These are phyloP conservation scores for Blastobasis lacticolella DNA, from an alignment of 2,888 invertebrate species.

Conservation along the genomic window DNA sequence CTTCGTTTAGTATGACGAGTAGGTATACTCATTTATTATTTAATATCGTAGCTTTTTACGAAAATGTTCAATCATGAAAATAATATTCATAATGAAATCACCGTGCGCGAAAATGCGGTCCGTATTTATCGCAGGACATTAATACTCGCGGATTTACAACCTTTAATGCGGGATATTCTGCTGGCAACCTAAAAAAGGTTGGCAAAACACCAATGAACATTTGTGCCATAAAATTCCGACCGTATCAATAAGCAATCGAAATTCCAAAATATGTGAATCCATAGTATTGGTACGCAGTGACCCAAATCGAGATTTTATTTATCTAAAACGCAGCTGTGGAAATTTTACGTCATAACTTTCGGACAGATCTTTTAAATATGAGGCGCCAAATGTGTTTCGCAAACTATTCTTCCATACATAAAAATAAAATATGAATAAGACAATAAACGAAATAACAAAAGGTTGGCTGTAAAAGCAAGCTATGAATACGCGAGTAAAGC, in stretches of 20 bases:
- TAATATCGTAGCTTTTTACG: no score
- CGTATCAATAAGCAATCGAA: conserved; percentile 8
- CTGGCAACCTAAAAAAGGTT: conserved; percentile 1
- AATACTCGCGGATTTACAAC: no score
- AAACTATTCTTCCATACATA: neutral
- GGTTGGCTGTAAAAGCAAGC: conserved; percentile 21
- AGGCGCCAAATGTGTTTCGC: neutral
- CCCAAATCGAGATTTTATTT: neutral
- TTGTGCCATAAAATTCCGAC: conserved; percentile 1
- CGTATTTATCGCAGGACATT: no score
- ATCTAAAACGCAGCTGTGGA: no score
- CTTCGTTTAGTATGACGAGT: no score
- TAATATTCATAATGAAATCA: no score
- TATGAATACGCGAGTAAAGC: conserved; percentile 6
- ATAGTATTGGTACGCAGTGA: conserved; percentile 1
- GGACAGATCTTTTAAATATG: neutral
- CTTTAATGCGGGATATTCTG: no score
- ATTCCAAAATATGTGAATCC: neutral
- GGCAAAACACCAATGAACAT: conserved; percentile 5
- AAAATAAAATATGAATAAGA: conserved; percentile 14
- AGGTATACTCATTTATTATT: no score
- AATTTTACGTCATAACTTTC: no score
- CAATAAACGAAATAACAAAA: conserved; percentile 21
- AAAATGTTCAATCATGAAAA: no score
- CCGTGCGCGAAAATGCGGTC: neutral